A percentile compares a stretch with the other conserved stretches of the same genome.
Evolutionary conservation across 1,140 invertebrate species (phyloP).

Genomic region (Nasonia longicornis): DNA sequence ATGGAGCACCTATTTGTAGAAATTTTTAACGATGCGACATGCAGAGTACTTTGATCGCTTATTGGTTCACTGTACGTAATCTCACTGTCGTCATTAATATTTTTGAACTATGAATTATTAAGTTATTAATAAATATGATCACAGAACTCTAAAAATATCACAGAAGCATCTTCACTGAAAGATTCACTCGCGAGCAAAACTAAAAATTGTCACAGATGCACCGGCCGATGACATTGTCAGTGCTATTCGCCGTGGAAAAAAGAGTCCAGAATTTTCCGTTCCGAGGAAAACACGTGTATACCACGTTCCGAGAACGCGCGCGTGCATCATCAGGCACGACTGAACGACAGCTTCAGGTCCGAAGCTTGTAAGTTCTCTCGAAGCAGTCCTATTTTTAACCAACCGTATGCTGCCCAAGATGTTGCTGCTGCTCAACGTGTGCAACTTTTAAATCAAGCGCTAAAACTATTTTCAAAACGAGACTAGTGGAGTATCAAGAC

Average conservation of each 20-base stretch:
- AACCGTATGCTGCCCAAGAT: neutral
- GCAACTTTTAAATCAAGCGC: constrained; percentile 26
- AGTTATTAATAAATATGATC: neutral
- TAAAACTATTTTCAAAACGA: constrained; percentile 44
- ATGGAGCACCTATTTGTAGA: too few relatives aligned
- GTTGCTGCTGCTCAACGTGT: neutral
- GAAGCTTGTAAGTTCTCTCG: constrained; percentile 6
- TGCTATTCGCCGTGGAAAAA: too few relatives aligned
- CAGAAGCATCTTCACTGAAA: neutral
- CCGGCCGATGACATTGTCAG: too few relatives aligned
- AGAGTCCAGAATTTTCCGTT: neutral
- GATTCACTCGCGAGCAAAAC: neutral
- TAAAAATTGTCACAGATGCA: too few relatives aligned
- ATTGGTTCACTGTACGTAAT: too few relatives aligned
- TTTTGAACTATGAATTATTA: neutral
- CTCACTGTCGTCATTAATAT: neutral
- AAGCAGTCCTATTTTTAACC: constrained; percentile 33
- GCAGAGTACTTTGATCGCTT: too few relatives aligned
- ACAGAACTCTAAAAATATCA: constrained; percentile 9
- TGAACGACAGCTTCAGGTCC: neutral
- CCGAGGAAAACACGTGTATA: constrained; percentile 6
- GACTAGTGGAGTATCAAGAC: constrained; percentile 35
- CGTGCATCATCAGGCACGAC: neutral
- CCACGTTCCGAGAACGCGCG: neutral
- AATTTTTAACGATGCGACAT: too few relatives aligned